Evolutionary conservation across 2,113 vertebrate genomes (phyloP).

Genomic region (Ancistrus triradiatus): DNA sequence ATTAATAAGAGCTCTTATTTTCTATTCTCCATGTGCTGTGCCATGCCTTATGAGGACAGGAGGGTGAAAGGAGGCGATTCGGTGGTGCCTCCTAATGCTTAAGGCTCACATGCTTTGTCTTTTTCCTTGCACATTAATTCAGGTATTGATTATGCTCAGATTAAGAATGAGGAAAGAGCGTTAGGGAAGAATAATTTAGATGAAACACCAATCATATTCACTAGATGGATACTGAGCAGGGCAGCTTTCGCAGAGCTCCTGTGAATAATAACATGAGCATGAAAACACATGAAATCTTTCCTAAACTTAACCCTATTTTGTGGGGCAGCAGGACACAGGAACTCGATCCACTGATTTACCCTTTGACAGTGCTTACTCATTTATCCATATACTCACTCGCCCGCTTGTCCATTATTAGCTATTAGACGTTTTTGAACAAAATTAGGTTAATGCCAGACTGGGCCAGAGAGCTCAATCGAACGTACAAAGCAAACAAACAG

Average conservation of each 20-base stretch:
- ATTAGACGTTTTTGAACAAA: too few relatives aligned
- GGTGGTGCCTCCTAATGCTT: conserved; percentile 47
- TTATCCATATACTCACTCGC: conserved; percentile 66
- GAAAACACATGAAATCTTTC: not conserved
- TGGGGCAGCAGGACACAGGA: conserved; percentile 50
- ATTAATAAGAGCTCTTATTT: conserved; percentile 54
- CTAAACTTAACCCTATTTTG: conserved; percentile 42
- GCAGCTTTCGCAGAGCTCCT: not conserved
- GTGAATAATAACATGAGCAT: not conserved
- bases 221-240: conserved; percentile 29
- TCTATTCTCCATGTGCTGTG: conserved; percentile 41
- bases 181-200: conserved; percentile 18
- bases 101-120: conserved; percentile 49
- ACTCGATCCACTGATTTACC: conserved; percentile 61
- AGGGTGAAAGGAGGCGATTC: conserved; percentile 1
- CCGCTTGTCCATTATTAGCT: conserved; percentile 55
- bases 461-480: too few relatives aligned
- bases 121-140: conserved; percentile 60
- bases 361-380: conserved; percentile 59
- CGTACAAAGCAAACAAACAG: too few relatives aligned
- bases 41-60: conserved; percentile 17
- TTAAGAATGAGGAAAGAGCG: conserved; percentile 27
- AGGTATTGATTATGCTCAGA: conserved; percentile 58
- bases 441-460: too few relatives aligned
- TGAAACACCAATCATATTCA: conserved; percentile 28